A percentile compares a stretch with the other conserved stretches of the same genome.
Evolutionary conservation across 1,140 invertebrate genomes (phyloP).

Genomic region (Bombus turneri): DNA sequence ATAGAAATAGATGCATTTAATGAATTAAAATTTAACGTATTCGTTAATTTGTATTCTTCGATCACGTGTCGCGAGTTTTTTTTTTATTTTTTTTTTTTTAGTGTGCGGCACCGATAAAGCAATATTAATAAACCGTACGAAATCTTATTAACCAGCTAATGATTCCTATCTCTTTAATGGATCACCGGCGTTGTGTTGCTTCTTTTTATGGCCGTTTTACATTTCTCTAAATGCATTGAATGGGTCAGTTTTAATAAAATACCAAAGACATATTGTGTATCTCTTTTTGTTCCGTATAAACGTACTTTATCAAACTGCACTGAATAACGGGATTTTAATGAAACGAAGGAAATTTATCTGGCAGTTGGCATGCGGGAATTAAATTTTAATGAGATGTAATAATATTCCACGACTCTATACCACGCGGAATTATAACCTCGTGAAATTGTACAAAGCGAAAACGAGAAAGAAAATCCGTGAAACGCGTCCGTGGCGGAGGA

Average conservation of each 20-base stretch:
- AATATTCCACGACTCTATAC: background rate
- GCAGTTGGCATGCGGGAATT: slow-evolving; percentile 12
- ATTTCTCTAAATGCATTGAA: background rate
- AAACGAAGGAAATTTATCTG: slow-evolving; percentile 22
- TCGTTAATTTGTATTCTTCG: background rate
- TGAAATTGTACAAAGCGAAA: background rate
- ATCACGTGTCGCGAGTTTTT: background rate
- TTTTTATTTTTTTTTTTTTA: no score
- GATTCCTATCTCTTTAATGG: background rate
- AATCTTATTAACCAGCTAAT: background rate
- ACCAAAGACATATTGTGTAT: background rate
- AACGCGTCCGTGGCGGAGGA: background rate
- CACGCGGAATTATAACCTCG: background rate
- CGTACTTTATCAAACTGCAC: slow-evolving; percentile 1
- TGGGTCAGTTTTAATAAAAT: slow-evolving; percentile 12
- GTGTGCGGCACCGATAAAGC: background rate
- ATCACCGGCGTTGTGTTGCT: background rate
- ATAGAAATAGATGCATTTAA: background rate
- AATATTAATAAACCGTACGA: background rate
- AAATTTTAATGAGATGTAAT: slow-evolving; percentile 25
- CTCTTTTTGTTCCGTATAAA: background rate
- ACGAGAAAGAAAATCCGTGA: background rate
- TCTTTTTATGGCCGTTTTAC: background rate
- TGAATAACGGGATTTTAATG: slow-evolving; percentile 19
- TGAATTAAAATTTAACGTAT: background rate